Evolutionary conservation across 2,797 vertebrate species (phyloP).

Genomic region (Malurus leucopterus): DNA sequence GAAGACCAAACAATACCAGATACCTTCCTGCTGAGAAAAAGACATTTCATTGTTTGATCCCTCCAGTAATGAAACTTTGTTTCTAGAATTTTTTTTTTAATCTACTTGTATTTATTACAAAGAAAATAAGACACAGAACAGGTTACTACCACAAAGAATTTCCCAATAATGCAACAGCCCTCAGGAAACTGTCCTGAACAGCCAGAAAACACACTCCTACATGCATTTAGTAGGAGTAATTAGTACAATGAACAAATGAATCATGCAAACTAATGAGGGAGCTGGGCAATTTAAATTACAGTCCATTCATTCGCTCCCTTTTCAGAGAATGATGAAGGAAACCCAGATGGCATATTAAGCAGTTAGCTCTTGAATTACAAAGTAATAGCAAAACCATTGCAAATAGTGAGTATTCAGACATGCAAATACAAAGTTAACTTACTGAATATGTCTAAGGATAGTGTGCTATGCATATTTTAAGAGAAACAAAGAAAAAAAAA

Average conservation of each 20-base stretch:
- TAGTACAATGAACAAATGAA: background rate
- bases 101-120: background rate
- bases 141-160: background rate
- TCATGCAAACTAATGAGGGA: background rate
- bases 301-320: background rate
- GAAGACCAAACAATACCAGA: background rate
- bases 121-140: background rate
- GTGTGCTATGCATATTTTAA: background rate
- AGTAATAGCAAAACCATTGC: background rate
- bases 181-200: background rate
- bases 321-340: background rate
- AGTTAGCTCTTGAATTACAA: background rate
- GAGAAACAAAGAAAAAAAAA: background rate
- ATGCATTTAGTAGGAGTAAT: background rate
- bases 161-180: background rate
- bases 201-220: background rate
- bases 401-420: background rate
- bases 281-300: background rate
- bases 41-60: background rate
- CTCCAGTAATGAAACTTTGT: background rate
- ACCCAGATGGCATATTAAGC: constrained; percentile 10
- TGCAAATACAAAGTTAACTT: background rate
- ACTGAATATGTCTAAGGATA: background rate
- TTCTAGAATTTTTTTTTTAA: background rate
- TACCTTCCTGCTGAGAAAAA: background rate